These are phyloP conservation scores for Macrophya annulata DNA, from an alignment of 2,888 invertebrate genomes.

Conservation along the genomic window DNA sequence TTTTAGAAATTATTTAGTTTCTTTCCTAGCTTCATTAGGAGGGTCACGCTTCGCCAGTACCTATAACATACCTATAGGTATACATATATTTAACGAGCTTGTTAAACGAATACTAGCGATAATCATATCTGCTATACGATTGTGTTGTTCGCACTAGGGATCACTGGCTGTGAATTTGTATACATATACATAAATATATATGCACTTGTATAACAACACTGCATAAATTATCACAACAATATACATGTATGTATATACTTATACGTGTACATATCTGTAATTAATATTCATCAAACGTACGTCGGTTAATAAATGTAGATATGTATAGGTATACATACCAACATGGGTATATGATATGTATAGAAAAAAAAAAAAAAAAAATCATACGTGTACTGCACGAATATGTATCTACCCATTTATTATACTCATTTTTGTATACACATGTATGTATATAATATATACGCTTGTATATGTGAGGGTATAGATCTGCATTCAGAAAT, in stretches of 20 bases:
- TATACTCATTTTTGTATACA: neutral
- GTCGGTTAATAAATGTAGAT: neutral
- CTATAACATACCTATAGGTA: too few relatives aligned
- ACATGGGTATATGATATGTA: neutral
- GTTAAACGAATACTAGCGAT: neutral
- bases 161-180: neutral
- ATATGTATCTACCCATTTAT: neutral
- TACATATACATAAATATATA: neutral
- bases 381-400: neutral
- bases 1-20: slow-evolving; percentile 21
- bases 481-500: slow-evolving; percentile 55
- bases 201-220: neutral
- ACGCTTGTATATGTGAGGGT: neutral
- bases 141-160: neutral
- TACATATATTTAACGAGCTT: slow-evolving; percentile 23
- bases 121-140: neutral
- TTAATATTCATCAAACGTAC: slow-evolving; percentile 46
- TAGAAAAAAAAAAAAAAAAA: neutral
- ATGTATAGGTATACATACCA: neutral
- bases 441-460: neutral
- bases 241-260: neutral
- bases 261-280: neutral
- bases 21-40: slow-evolving; percentile 14
- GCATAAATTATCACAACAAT: slow-evolving; percentile 52
- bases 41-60: slow-evolving; percentile 5